Evolutionary conservation across 2,888 invertebrate species (phyloP), one percentile per base, ranked within the genome.

Genomic region (Idaea dimidiata): DNA sequence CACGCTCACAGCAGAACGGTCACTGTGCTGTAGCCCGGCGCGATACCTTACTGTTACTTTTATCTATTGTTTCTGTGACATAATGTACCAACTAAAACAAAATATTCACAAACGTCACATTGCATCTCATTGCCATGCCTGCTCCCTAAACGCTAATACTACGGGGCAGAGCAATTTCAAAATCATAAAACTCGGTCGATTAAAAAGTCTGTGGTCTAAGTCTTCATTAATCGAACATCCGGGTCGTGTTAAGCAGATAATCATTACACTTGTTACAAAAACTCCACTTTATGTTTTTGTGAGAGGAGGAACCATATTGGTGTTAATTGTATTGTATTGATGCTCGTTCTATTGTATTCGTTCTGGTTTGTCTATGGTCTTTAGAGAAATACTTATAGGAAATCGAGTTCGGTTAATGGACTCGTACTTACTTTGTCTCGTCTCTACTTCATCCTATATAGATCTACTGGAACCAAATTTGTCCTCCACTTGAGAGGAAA

Each of bases 191-290:
- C 24, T 24, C 24, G 10, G 14, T 10, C 43, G 10, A 43, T 8
- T 14, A 10, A 5, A 43, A 14, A 14, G 43, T 43, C 43, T 43
- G 6, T 43, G 10, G 10, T 43, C 43, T 43, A 1, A 43, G 14
- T 43, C 43, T 8, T 10, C 55, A 24, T 64, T 24, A 64, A 68
- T 66, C 63, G 60, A 66, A 66, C 60, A 65, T 71, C 71, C 71
- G 73, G 71, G 69, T 71, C 67, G 65, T 57, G 62, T 54, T 61
- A 58, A 58, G 60, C 59, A 62, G 60, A 61, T 60, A 32, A 61
- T 62, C 58, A 65, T 63, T 59, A 59, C 56, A 18, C 54, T 60
- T 59, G 61, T 62, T 24, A 64, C 64, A 68, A 67, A 70, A 66
- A 66, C 61, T 58, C 59, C 17, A 63, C 62, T 65, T 59, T 62